phyloP scores from a whole-genome alignment of 2,888 invertebrate genomes.

The Caenorhabditis japonica region DNA sequence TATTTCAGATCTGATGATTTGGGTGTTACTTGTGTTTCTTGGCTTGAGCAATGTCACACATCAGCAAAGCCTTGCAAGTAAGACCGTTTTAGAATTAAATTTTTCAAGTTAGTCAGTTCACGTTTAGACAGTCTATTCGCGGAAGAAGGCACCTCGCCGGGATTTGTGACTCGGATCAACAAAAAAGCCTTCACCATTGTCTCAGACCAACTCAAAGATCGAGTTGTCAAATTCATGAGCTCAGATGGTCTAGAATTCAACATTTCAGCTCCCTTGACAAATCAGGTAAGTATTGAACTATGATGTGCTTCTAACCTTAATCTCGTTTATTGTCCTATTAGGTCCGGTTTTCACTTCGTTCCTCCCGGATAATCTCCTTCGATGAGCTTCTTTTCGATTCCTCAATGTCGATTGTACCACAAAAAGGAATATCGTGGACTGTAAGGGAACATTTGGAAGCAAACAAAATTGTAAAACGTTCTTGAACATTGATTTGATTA shows the following conservation, averaged over 20 bases:
- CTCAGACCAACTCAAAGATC: slow-evolving; percentile 68
- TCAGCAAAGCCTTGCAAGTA: slow-evolving; percentile 59
- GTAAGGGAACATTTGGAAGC: slow-evolving; percentile 35
- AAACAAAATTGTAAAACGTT: background rate
- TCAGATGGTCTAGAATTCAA: slow-evolving; percentile 74
- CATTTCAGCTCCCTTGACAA: slow-evolving; percentile 68
- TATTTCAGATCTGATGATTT: slow-evolving; percentile 55
- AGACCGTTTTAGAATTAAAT: slow-evolving; percentile 4
- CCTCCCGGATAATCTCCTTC: slow-evolving; percentile 65
- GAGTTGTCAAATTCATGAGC: slow-evolving; percentile 72
- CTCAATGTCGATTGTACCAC: slow-evolving; percentile 59
- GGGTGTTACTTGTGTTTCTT: slow-evolving; percentile 54
- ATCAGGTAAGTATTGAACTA: slow-evolving; percentile 46
- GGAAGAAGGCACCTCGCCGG: slow-evolving; percentile 71
- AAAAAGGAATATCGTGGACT: slow-evolving; percentile 73
- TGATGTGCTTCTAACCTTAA: background rate
- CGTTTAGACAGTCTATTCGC: slow-evolving; percentile 73
- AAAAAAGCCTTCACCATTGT: slow-evolving; percentile 67
- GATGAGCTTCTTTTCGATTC: slow-evolving; percentile 69
- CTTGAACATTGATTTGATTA: background rate
- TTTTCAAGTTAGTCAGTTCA: background rate
- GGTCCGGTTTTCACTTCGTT: slow-evolving; percentile 66
- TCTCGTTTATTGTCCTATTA: slow-evolving; percentile 18
- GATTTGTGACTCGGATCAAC: slow-evolving; percentile 70
- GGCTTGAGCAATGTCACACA: slow-evolving; percentile 51